Conservation (phyloP, 2,888 invertebrate genomes). For the Coremacera marginata region DNA sequence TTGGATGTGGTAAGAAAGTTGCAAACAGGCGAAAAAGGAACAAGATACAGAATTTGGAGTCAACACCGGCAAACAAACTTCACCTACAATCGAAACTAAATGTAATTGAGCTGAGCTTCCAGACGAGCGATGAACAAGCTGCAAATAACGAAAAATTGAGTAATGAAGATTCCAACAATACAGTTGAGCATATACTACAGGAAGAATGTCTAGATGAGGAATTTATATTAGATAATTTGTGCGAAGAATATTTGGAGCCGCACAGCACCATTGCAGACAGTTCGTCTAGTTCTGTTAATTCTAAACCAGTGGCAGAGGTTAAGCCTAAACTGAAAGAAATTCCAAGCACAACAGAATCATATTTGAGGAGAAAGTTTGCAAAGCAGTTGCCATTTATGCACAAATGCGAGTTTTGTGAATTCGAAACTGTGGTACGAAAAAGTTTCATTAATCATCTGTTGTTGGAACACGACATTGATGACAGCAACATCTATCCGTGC, state of each 20-base stretch:
- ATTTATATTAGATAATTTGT: no score
- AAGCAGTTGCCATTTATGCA: background rate
- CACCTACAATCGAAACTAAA: no score
- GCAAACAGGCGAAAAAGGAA: background rate
- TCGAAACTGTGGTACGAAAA: constrained; percentile 32
- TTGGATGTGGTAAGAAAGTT: background rate
- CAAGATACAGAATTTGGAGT: background rate
- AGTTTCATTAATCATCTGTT: constrained; percentile 35
- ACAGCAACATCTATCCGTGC: constrained; percentile 40
- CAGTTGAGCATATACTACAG: no score
- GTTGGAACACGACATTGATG: constrained; percentile 33
- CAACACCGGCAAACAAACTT: background rate
- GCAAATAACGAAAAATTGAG: no score
- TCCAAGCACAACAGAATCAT: background rate
- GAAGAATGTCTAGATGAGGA: no score
- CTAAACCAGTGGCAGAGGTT: background rate
- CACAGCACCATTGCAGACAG: no score
- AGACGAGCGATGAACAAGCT: no score
- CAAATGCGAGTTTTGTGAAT: constrained; percentile 39
- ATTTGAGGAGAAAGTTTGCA: no score
- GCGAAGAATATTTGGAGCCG: no score
- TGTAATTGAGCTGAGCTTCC: no score
- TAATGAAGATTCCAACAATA: no score
- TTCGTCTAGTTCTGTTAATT: background rate
- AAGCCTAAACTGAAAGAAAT: background rate